Base-by-base conservation (phyloP, 1,140 invertebrate genomes). In the Bombus cullumanus region DNA sequence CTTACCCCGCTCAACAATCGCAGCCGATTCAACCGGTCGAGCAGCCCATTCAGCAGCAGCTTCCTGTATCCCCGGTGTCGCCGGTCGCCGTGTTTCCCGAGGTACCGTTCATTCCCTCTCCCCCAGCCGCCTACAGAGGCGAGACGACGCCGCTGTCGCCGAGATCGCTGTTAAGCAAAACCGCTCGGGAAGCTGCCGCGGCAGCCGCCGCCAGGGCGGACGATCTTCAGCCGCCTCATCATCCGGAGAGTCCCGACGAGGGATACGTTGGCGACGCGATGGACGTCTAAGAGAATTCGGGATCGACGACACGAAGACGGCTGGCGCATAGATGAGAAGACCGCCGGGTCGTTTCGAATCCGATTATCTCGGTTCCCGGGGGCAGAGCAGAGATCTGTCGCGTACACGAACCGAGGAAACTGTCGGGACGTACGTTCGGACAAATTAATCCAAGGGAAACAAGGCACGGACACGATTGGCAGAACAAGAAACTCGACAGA, bases 171-270 rank as follows among this genome's bases (percentile, higher is more conserved):
- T 91, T 94, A 53, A 89, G 92, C 59, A 93, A 93, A 68, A 93
- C 94, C 18, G 93, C 92, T 0, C 88, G 92, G 9, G 93, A 93
- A 75, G 92, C 92, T 39, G 92, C 90, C 0, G 88, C 91, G 2
- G 92, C 94, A 31, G 92, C 92, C 15, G 92, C 91, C 9, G 92
- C 92, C 15, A 90, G 90, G 13, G 90, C 86, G 9, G 89, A 88
- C 22, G 91, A 90, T 22, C 84, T 87, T 1, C 87, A 89, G 18
- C 91, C 91, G 3, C 90, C 89, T 90, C 81, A 97, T 96, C 96
- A 97, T 87, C 97, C 97, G 6, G 98, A 98, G 89, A 98, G 97
- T 93, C 97, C 98, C 10, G 98, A 98, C 93, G 98, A 98, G 93
- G 98, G 98, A 2, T 98, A 98, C 93, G 98, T 97, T 69, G 98